Percentiles rank a stretch among this genome's conserved stretches.
phyloP scores from a whole-genome alignment of 2,797 vertebrate species.

The Syngnathus rostellatus region DNA sequence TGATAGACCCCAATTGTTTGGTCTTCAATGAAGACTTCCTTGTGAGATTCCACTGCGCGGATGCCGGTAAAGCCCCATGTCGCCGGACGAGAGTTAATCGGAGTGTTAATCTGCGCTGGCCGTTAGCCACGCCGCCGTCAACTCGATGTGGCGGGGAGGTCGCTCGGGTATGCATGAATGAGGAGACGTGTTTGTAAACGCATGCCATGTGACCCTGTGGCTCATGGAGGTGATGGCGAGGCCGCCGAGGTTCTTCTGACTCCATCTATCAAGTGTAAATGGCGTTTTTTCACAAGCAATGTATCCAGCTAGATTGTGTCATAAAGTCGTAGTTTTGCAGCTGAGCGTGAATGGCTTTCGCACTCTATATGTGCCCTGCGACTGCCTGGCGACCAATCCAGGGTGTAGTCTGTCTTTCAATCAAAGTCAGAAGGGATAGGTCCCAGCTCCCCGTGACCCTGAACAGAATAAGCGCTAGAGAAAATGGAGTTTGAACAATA shows the following conservation, averaged over 20 bases:
- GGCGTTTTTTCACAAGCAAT: not conserved
- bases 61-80: not conserved
- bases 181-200: conserved; percentile 47
- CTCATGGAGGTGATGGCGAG: conserved; percentile 41
- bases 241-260: conserved; percentile 48
- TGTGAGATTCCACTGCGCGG: not conserved
- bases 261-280: conserved; percentile 1
- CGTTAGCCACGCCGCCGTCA: conserved; percentile 29
- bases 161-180: conserved; percentile 41
- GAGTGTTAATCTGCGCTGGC: conserved; percentile 32
- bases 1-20: too few relatives aligned
- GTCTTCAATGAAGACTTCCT: too few relatives aligned
- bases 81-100: conserved; percentile 7
- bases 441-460: too few relatives aligned
- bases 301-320: too few relatives aligned
- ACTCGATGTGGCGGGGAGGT: conserved; percentile 35
- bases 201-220: conserved; percentile 44
- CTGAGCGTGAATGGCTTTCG: too few relatives aligned
- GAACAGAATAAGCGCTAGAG: too few relatives aligned
- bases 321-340: too few relatives aligned
- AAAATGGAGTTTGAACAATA: too few relatives aligned
- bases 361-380: too few relatives aligned
- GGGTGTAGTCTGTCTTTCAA: too few relatives aligned
- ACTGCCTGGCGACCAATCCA: too few relatives aligned
- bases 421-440: too few relatives aligned